Conservation (phyloP, 1,140 invertebrate genomes). For the Zaprionus africanus region DNA sequence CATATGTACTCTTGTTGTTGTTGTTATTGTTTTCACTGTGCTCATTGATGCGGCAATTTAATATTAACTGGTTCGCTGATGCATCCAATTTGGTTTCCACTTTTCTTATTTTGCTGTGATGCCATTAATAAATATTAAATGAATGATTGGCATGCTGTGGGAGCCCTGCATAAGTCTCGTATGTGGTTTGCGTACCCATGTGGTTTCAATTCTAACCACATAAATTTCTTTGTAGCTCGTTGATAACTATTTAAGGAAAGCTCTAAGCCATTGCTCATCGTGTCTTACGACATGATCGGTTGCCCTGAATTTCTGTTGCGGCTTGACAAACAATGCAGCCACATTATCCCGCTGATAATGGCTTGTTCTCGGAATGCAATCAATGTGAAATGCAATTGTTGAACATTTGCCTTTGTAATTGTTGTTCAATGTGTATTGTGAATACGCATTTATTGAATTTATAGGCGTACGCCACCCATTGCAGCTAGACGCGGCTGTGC, state of each 20-base stretch:
- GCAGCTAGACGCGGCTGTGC: neutral
- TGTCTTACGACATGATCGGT: neutral
- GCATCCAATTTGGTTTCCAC: conserved; percentile 65
- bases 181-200: conserved; percentile 39
- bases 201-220: neutral
- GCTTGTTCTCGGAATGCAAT: conserved; percentile 52
- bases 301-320: neutral
- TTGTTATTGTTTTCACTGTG: conserved; percentile 44
- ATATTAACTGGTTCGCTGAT: conserved; percentile 80
- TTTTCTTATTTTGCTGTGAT: conserved; percentile 26
- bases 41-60: conserved; percentile 71
- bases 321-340: neutral
- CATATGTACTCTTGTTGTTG: conserved; percentile 23
- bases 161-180: conserved; percentile 45
- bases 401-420: conserved; percentile 64
- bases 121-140: conserved; percentile 77
- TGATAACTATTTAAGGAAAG: neutral
- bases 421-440: conserved; percentile 40
- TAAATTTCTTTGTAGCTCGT: neutral
- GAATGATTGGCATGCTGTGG: conserved; percentile 37
- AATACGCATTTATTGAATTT: conserved; percentile 44
- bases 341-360: conserved; percentile 36
- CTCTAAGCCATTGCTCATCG: neutral
- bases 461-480: conserved; percentile 23
- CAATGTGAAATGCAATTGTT: conserved; percentile 69